Conservation (phyloP, 2,888 invertebrate species). For the Conistra vaccinii region DNA sequence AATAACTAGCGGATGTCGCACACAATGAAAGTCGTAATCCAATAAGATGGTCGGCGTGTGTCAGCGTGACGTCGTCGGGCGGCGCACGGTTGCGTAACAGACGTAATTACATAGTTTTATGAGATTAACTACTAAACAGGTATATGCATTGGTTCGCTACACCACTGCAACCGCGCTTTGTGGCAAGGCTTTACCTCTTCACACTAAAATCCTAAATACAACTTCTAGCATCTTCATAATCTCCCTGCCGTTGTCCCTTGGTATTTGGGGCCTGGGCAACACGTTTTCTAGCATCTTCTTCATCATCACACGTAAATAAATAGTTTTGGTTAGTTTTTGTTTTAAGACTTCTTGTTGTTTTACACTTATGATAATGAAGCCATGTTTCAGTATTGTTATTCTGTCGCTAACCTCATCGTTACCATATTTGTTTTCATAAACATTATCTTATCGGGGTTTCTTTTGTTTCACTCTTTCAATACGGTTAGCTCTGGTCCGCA, state of each 20-base stretch:
- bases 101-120: constrained; percentile 70
- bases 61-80: constrained; percentile 47
- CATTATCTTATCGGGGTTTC: constrained; percentile 74
- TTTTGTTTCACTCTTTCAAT: constrained; percentile 73
- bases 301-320: constrained; percentile 56
- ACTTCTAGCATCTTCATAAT: constrained; percentile 32
- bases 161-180: constrained; percentile 28
- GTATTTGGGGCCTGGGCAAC: too few relatives aligned
- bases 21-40: constrained; percentile 75
- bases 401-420: constrained; percentile 57
- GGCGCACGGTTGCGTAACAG: constrained; percentile 69
- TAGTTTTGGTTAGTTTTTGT: constrained; percentile 12
- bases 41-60: constrained; percentile 71
- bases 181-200: constrained; percentile 62
- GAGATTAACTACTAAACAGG: constrained; percentile 69
- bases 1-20: constrained; percentile 64
- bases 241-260: too few relatives aligned
- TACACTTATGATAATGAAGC: constrained; percentile 44
- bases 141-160: constrained; percentile 48
- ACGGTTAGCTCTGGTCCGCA: constrained; percentile 61
- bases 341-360: constrained; percentile 31
- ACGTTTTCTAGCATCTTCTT: constrained; percentile 34
- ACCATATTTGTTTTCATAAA: constrained; percentile 72
- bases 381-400: constrained; percentile 51
- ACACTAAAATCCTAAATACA: constrained; percentile 34